Evolutionary conservation across 1,140 invertebrate species (phyloP).

Genomic region (Habropoda laboriosa): DNA sequence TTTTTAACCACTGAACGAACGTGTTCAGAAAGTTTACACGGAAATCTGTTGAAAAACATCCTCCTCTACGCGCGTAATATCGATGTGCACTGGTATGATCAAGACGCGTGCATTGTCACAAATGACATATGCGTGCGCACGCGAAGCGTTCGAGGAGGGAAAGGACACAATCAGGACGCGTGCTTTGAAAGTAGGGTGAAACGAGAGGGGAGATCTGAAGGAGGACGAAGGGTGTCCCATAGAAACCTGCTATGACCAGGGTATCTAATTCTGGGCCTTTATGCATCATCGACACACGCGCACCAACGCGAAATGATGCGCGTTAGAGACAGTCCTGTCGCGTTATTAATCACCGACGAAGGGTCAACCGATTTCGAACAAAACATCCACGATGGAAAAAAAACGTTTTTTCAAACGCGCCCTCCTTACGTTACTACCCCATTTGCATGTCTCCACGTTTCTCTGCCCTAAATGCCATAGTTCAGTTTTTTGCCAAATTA

Average conservation of each 20-base stretch:
- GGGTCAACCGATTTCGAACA: conserved; percentile 10
- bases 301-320: conserved; percentile 15
- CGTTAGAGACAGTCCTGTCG: conserved; percentile 17
- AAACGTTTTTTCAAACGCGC: background rate
- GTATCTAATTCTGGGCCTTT: conserved; percentile 36
- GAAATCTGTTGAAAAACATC: too few relatives aligned
- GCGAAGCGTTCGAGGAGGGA: background rate
- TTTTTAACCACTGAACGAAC: too few relatives aligned
- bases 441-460: background rate
- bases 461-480: conserved; percentile 36
- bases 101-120: background rate
- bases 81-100: too few relatives aligned
- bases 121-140: background rate
- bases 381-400: conserved; percentile 4
- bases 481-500: conserved; percentile 34
- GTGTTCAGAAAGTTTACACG: too few relatives aligned
- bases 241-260: conserved; percentile 52
- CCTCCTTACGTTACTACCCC: too few relatives aligned
- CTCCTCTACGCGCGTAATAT: too few relatives aligned
- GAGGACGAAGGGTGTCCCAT: background rate
- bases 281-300: conserved; percentile 4
- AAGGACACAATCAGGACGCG: conserved; percentile 33
- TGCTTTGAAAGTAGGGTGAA: conserved; percentile 35
- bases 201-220: background rate
- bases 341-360: conserved; percentile 52